phyloP scores from a whole-genome alignment of 2,797 vertebrate species.

The Vespertilio murinus region DNA sequence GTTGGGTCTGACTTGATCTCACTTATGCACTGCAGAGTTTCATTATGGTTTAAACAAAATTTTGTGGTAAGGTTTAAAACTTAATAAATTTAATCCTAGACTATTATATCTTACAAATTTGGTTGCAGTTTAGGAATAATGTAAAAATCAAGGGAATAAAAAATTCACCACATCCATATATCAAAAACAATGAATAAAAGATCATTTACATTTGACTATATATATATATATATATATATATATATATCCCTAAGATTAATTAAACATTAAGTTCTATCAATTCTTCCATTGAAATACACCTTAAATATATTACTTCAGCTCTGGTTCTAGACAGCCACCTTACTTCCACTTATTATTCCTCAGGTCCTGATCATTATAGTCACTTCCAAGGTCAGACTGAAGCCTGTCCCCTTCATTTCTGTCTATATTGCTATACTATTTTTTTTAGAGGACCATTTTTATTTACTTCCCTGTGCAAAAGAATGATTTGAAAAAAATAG shows the following conservation, averaged over 20 bases:
- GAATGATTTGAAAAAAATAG: constrained; percentile 1
- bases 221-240: constrained; percentile 28
- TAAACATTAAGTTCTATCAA: background rate
- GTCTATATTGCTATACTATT: background rate
- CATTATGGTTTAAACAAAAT: background rate
- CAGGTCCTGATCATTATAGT: background rate
- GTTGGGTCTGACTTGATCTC: background rate
- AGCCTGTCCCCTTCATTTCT: background rate
- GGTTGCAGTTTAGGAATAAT: constrained; percentile 6
- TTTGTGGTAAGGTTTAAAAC: constrained; percentile 19
- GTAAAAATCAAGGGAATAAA: constrained; percentile 30
- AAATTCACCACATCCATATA: background rate
- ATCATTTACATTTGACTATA: background rate
- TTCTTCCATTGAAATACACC: constrained; percentile 3
- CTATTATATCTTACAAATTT: constrained; percentile 34
- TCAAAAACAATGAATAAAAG: constrained; percentile 36
- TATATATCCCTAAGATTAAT: background rate
- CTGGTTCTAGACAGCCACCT: background rate
- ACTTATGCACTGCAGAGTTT: constrained; percentile 19
- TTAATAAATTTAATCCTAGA: constrained; percentile 42
- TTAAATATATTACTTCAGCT: background rate
- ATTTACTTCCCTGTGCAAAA: background rate
- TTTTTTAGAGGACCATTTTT: constrained; percentile 13
- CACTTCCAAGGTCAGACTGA: background rate
- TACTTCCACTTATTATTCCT: background rate